phyloP scores from a whole-genome alignment of 92 coral and sea anemone genomes.

The Palythoa grandis region DNA sequence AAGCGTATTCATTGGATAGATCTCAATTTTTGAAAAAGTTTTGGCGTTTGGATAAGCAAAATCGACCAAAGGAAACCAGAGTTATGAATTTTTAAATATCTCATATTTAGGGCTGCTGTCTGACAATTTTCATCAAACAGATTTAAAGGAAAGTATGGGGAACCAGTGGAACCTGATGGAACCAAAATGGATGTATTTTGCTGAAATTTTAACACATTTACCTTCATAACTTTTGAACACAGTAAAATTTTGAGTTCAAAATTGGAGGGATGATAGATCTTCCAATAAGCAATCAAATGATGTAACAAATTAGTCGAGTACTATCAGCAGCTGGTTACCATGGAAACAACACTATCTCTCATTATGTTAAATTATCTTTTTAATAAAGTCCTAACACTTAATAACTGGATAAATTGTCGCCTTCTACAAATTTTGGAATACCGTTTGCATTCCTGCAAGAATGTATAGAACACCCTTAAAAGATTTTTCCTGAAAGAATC shows the following conservation, averaged over 20 bases:
- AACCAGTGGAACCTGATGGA: neutral
- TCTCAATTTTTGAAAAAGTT: too few species aligned
- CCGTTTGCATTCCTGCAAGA: neutral
- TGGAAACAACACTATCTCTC: neutral
- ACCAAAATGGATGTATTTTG: neutral
- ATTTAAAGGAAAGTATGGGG: neutral
- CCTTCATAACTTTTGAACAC: slow-evolving; percentile 1
- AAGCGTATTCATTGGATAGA: too few species aligned
- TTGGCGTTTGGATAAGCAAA: too few species aligned
- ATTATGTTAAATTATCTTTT: neutral
- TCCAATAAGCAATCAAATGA: neutral
- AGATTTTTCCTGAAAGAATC: neutral
- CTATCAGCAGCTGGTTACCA: neutral
- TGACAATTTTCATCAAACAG: too few species aligned
- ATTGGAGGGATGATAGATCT: slow-evolving; percentile 15
- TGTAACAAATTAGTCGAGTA: neutral
- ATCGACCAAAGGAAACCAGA: too few species aligned
- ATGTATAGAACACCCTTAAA: neutral
- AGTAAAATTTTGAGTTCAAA: neutral
- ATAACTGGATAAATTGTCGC: neutral
- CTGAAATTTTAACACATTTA: neutral
- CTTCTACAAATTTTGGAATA: neutral
- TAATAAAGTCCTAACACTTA: neutral
- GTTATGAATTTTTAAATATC: too few species aligned
- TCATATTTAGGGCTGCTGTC: too few species aligned